Evolutionary conservation across 1,140 invertebrate species (phyloP).

Genomic region (Camponotus vicinus): DNA sequence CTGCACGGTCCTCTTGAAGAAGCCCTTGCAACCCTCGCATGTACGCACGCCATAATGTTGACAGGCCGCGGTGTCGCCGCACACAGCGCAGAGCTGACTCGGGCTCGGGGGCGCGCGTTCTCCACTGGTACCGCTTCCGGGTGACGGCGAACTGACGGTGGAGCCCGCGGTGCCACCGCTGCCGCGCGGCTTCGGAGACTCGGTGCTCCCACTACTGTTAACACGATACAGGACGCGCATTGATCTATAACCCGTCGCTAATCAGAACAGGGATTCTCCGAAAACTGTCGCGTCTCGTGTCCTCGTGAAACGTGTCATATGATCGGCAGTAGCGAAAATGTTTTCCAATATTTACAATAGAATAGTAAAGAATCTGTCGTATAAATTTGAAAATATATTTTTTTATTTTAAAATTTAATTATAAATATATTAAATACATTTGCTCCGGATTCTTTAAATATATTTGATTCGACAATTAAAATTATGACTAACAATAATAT

Average conservation of each 20-base stretch:
- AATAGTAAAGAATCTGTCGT: background rate
- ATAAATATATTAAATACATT: background rate
- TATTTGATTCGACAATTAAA: background rate
- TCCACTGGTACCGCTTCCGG: conserved; percentile 80
- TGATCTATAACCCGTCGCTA: conserved; percentile 49
- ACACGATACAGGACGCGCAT: conserved; percentile 46
- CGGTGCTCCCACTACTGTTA: conserved; percentile 82
- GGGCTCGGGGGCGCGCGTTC: conserved; percentile 90
- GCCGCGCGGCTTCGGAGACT: conserved; percentile 85
- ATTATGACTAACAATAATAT: background rate
- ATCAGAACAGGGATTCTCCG: background rate
- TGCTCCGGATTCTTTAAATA: background rate
- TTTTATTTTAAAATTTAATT: conserved; percentile 7
- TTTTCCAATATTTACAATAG: background rate
- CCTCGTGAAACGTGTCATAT: background rate
- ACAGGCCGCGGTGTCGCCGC: conserved; percentile 99
- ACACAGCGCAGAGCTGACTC: conserved; percentile 98
- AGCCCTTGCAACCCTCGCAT: conserved; percentile 99
- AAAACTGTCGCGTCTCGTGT: conserved; percentile 39
- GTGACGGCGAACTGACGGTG: conserved; percentile 80
- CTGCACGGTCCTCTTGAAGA: conserved; percentile 98
- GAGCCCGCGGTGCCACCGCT: conserved; percentile 70
- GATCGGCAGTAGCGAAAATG: background rate
- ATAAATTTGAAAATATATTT: background rate
- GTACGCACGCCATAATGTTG: conserved; percentile 99